Evolutionary conservation across 2,797 vertebrate genomes (phyloP), one percentile per base, ranked within the genome.

Genomic region (Myotis vivesi): DNA sequence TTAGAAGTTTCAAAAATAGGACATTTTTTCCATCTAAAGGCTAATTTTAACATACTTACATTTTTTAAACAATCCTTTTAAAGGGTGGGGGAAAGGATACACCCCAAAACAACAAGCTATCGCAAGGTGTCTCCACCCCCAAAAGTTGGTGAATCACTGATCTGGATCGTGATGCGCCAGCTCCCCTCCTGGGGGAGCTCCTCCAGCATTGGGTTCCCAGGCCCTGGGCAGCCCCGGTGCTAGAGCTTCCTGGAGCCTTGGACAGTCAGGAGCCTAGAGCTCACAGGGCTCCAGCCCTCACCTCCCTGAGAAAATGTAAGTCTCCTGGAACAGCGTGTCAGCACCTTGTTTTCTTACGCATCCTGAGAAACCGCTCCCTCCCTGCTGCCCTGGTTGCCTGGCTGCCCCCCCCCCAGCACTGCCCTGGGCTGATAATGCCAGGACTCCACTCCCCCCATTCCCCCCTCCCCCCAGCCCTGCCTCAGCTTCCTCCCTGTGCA

Each of bases 351-450:
- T 62, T n/a, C 59, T 44, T 44, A 46, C 8, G 1, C 28, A 44
- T 5, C 30, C 22, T 30, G 10, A 28, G 41, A 73, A 2, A 6
- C 44, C 5, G 5, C 38, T 38, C 5, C 0, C 2, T 1, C 5
- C 4, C 4, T 3, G 36, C 30, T 22, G 57, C 68, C 33, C 59
- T 25, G 5, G 36, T 85, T 6, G 19, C 20, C 10, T n/a, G n/a
- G n/a, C 5, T 4, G 5, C 23, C 1, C 8, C 5, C 38, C 0
- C 13, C 3, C 33, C 0, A 22, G 55, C 33, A 19, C 41, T 22
- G 49, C 68, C 53, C 6, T 38, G 38, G 41, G 41, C 41, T n/a
- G 66, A 91, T 9, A 17, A 12, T 0, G 12, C 57, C 64, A 66
- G 71, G 38, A 19, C 49, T 6, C 46, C 57, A 28, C 57, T 28